A percentile compares a stretch with the other conserved stretches of the same genome.
phyloP scores from a whole-genome alignment of 2,888 invertebrate genomes.

The Drosophila buzzatii region DNA sequence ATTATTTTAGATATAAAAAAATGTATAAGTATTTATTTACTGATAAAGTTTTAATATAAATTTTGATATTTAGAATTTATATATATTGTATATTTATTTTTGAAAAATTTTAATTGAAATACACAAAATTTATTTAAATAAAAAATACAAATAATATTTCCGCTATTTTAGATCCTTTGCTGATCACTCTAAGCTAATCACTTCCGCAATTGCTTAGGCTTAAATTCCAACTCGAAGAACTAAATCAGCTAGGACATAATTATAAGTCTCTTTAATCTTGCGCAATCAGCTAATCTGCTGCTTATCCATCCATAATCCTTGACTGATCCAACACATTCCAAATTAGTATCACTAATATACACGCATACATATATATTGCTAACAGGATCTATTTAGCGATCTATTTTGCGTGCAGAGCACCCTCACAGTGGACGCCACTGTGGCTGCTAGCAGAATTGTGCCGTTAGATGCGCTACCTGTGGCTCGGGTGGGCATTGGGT shows the following conservation, averaged over 20 bases:
- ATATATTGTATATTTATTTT: too few species aligned
- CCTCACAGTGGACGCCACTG: conserved; percentile 29
- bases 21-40: too few species aligned
- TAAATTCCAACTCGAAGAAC: background rate
- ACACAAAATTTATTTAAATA: too few species aligned
- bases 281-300: conserved; percentile 2
- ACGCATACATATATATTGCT: background rate
- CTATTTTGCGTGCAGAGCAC: background rate
- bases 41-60: too few species aligned
- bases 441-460: background rate
- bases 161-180: too few species aligned
- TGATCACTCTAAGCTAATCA: too few species aligned
- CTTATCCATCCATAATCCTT: background rate
- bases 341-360: background rate
- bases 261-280: background rate
- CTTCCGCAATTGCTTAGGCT: conserved; percentile 1
- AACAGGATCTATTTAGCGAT: conserved; percentile 2
- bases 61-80: too few species aligned
- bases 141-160: too few species aligned
- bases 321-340: background rate
- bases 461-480: conserved; percentile 42
- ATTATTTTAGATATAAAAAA: too few species aligned
- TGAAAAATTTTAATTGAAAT: too few species aligned
- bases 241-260: background rate
- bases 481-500: conserved; percentile 16